Evolutionary conservation across 2,113 vertebrate genomes (phyloP).

Genomic region (Pongo pygmaeus): DNA sequence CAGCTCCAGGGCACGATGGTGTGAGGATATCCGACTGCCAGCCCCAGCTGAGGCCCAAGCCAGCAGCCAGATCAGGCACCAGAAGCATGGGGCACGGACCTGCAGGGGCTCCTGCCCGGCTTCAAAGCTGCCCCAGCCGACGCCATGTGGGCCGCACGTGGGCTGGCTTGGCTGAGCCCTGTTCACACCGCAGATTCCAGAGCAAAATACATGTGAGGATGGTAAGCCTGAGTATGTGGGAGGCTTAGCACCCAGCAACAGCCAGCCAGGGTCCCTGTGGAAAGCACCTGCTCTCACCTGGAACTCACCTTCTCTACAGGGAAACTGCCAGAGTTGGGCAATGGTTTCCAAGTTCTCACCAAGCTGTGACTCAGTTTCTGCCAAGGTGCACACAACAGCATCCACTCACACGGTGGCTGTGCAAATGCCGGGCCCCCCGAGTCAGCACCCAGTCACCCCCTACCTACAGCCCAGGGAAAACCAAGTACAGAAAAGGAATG

Average conservation of each 20-base stretch:
- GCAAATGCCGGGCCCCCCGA: not conserved
- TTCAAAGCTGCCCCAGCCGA: not conserved
- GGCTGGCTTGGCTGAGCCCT: not conserved
- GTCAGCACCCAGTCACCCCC: not conserved
- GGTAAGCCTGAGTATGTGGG: too few species aligned
- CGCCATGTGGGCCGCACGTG: accelerated
- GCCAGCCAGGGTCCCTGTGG: not conserved
- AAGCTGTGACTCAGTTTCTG: not conserved
- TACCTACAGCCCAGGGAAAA: not conserved
- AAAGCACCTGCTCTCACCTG: not conserved
- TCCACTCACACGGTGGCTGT: not conserved
- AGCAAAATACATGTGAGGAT: not conserved
- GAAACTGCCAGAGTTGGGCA: not conserved
- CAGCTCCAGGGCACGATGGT: not conserved
- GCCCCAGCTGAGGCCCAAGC: not conserved
- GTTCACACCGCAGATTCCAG: not conserved
- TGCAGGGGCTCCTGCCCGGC: too few species aligned
- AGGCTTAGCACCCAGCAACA: not conserved
- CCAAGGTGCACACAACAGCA: not conserved
- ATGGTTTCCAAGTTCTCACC: not conserved
- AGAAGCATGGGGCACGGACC: accelerated
- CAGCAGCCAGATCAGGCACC: not conserved
- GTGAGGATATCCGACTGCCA: not conserved
- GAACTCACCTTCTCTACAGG: not conserved
- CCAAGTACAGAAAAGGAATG: not conserved